Conservation (phyloP, 2,888 invertebrate species). For the Lysandra coridon region DNA sequence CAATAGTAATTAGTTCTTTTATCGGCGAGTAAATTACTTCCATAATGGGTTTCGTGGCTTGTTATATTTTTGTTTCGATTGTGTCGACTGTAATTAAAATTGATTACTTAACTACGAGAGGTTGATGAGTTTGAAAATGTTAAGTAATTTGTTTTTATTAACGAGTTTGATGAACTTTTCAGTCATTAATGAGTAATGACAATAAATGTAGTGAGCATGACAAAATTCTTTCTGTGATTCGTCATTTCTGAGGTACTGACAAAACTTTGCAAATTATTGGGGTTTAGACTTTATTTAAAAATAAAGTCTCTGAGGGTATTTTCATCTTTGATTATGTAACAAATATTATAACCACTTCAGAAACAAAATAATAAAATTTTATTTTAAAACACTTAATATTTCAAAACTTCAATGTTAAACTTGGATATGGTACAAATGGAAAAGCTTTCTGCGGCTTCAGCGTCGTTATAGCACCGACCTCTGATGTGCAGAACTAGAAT, state of each 20-base stretch:
- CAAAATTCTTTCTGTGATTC: neutral
- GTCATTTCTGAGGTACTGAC: neutral
- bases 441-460: neutral
- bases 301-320: neutral
- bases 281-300: neutral
- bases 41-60: conserved; percentile 21
- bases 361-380: neutral
- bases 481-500: neutral
- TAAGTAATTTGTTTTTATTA: neutral
- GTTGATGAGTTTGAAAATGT: conserved; percentile 11
- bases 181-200: neutral
- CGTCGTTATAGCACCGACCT: neutral
- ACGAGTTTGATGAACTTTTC: neutral
- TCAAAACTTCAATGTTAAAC: conserved; percentile 6
- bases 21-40: conserved; percentile 24
- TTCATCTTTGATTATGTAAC: neutral
- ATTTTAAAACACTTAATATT: neutral
- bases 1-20: conserved; percentile 23
- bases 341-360: neutral
- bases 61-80: neutral
- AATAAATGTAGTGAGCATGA: neutral
- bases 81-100: conserved; percentile 26
- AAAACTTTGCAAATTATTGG: neutral
- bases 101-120: conserved; percentile 13
- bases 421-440: neutral